These are phyloP conservation scores for Formicarius rufipectus DNA, from an alignment of 2,113 vertebrate species.

Conservation along the genomic window DNA sequence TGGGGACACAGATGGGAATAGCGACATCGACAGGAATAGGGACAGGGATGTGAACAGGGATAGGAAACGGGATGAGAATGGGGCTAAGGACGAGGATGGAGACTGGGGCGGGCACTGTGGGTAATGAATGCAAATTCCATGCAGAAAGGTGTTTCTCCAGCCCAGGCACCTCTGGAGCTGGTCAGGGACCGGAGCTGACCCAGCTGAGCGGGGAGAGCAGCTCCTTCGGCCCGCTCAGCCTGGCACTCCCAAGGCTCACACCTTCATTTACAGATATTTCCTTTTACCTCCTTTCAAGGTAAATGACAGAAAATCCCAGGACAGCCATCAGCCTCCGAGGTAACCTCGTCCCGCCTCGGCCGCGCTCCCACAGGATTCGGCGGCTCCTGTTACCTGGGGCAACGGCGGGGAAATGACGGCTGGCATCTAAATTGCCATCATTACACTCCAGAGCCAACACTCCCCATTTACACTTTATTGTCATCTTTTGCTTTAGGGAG, in stretches of 20 bases:
- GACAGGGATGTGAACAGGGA: too few species aligned
- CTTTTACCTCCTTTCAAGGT: background rate
- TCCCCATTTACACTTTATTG: slow-evolving; percentile 60
- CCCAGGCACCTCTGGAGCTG: background rate
- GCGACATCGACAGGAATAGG: background rate
- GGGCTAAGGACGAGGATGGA: background rate
- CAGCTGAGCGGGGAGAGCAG: background rate
- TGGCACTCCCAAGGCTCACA: background rate
- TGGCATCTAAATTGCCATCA: slow-evolving; percentile 62
- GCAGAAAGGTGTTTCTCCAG: background rate
- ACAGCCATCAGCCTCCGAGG: background rate
- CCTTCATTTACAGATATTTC: background rate
- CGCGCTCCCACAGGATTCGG: slow-evolving; percentile 28
- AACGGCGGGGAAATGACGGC: slow-evolving; percentile 49
- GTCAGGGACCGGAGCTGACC: background rate
- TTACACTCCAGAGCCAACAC: slow-evolving; percentile 63
- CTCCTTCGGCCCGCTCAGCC: background rate
- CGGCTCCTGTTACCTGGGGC: slow-evolving; percentile 57
- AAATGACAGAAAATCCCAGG: background rate
- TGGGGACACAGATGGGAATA: background rate
- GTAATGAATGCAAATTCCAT: background rate
- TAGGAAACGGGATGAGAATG: background rate
- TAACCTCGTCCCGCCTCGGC: slow-evolving; percentile 34
- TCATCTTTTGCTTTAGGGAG: slow-evolving; percentile 57
- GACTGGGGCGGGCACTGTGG: background rate